phyloP scores from a whole-genome alignment of 2,888 invertebrate genomes.

The Drosophila cracens region DNA sequence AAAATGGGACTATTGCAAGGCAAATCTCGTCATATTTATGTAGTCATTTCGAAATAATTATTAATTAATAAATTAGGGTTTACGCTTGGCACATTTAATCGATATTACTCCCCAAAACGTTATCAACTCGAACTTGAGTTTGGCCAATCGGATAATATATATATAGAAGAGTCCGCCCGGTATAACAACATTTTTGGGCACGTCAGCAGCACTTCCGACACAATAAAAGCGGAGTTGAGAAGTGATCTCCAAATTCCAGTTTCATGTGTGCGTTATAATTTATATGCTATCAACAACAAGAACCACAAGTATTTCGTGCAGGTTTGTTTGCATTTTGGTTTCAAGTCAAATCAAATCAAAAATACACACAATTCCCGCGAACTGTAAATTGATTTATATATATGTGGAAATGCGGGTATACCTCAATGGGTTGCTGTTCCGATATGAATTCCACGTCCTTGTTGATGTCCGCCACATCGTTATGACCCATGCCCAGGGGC shows the following conservation, averaged over 20 bases:
- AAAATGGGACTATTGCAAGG: conserved; percentile 4
- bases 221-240: conserved; percentile 33
- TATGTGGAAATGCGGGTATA: conserved; percentile 41
- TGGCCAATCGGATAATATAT: conserved; percentile 17
- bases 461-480: conserved; percentile 85
- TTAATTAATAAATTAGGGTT: conserved; percentile 5
- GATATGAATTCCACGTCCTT: conserved; percentile 89
- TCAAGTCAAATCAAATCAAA: conserved; percentile 3
- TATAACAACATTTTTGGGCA: conserved; percentile 74
- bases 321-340: conserved; percentile 10
- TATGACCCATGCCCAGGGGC: conserved; percentile 57
- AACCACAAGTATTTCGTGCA: conserved; percentile 30
- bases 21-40: conserved; percentile 8
- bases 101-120: conserved; percentile 17
- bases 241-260: conserved; percentile 24
- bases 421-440: conserved; percentile 86
- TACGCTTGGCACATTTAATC: conserved; percentile 7
- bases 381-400: conserved; percentile 11
- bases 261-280: conserved; percentile 20
- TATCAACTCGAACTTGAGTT: not conserved
- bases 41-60: not conserved
- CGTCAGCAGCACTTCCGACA: conserved; percentile 74
- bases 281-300: conserved; percentile 14
- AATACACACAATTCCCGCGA: conserved; percentile 2
- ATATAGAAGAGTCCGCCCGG: conserved; percentile 34